A percentile compares a stretch with the other conserved stretches of the same genome.
phyloP scores from a whole-genome alignment of 2,797 vertebrate species.

The Pseudocheirus occidentalis region DNA sequence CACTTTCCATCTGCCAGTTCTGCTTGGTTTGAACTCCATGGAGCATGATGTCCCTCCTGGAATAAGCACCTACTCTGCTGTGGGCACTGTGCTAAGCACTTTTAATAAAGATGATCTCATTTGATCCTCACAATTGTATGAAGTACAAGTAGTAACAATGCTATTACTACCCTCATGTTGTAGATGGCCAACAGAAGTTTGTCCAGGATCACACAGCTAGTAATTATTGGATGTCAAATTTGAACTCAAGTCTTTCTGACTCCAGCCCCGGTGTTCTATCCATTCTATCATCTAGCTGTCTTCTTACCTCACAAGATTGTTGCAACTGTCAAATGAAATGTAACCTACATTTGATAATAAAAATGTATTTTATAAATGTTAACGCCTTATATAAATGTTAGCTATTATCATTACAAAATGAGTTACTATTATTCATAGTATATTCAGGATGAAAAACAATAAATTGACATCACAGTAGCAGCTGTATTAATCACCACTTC shows the following conservation, averaged over 20 bases:
- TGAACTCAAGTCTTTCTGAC: neutral
- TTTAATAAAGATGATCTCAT: neutral
- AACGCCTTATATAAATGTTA: neutral
- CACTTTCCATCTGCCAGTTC: neutral
- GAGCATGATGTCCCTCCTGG: neutral
- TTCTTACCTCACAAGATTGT: neutral
- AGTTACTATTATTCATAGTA: neutral
- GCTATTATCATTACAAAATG: neutral
- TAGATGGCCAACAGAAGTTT: neutral
- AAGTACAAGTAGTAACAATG: too few relatives aligned
- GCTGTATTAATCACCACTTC: neutral
- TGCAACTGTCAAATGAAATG: neutral
- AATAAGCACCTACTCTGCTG: neutral
- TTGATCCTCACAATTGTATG: neutral
- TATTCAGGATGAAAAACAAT: neutral
- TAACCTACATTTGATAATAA: neutral
- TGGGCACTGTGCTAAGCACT: neutral
- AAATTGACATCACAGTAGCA: neutral
- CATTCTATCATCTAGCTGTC: neutral
- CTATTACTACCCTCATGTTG: neutral
- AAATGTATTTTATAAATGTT: neutral
- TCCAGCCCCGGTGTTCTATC: neutral
- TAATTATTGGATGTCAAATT: neutral
- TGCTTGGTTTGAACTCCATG: neutral
- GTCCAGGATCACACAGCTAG: neutral